Evolutionary conservation across 2,797 vertebrate genomes (phyloP).

Genomic region (Siniperca obscura): DNA sequence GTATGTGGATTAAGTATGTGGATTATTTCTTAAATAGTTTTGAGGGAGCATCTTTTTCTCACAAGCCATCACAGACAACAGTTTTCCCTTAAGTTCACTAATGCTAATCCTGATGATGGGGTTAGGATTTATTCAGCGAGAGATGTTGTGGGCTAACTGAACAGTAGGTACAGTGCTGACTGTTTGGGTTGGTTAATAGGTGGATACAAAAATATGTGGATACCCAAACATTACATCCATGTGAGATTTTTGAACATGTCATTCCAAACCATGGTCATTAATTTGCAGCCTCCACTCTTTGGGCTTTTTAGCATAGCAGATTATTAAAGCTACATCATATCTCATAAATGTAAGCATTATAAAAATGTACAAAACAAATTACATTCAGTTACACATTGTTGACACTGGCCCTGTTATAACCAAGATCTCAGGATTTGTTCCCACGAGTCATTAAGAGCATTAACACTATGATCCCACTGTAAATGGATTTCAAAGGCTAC

Average conservation of each 20-base stretch:
- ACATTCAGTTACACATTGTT: not conserved
- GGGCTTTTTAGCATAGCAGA: not conserved
- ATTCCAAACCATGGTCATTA: not conserved
- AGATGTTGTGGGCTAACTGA: not conserved
- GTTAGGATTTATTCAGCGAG: not conserved
- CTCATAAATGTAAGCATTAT: not conserved
- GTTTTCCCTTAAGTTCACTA: not conserved
- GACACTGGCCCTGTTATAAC: slow-evolving; percentile 2
- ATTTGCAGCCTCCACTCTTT: not conserved
- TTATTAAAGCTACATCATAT: not conserved
- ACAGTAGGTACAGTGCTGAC: not conserved
- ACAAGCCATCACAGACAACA: too few species aligned
- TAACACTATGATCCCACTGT: slow-evolving; percentile 8
- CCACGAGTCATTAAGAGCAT: slow-evolving; percentile 26
- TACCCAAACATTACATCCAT: too few species aligned
- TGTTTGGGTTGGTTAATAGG: not conserved
- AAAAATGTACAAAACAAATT: not conserved
- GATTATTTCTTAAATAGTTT: not conserved
- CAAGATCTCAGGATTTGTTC: not conserved
- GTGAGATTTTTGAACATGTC: not conserved
- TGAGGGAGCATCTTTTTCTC: not conserved
- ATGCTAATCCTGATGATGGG: not conserved
- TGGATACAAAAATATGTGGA: not conserved
- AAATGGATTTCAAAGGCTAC: slow-evolving; percentile 27
- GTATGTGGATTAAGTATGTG: not conserved